Evolutionary conservation across 2,113 vertebrate genomes (phyloP).

Genomic region (Alouatta palliata): DNA sequence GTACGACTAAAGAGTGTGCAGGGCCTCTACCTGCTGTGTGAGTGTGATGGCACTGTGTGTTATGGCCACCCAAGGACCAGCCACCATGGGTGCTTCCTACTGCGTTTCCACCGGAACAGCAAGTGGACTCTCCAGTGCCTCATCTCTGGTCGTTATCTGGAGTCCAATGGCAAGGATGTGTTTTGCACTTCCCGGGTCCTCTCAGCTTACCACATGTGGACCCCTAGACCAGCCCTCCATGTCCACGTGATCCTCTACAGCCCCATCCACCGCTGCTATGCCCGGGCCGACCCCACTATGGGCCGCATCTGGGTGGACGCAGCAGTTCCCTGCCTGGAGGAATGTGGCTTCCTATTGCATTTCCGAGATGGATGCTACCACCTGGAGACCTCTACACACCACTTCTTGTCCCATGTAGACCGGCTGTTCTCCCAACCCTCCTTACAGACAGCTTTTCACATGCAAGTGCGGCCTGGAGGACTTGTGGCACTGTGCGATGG

Average conservation of each 20-base stretch:
- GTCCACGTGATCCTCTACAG: conserved; percentile 75
- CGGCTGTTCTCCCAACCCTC: conserved; percentile 66
- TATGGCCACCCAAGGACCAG: conserved; percentile 81
- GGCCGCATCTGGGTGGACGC: conserved; percentile 76
- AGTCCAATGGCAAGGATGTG: conserved; percentile 76
- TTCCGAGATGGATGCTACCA: conserved; percentile 74
- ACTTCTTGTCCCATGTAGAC: conserved; percentile 75
- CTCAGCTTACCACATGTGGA: conserved; percentile 78
- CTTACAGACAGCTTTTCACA: conserved; percentile 74
- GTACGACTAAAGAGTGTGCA: conserved; percentile 71
- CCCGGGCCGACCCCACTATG: conserved; percentile 63
- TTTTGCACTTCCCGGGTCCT: conserved; percentile 74
- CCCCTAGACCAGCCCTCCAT: conserved; percentile 76
- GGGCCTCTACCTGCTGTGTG: conserved; percentile 69
- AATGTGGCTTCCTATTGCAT: conserved; percentile 79
- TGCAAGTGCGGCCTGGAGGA: conserved; percentile 75
- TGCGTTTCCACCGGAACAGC: conserved; percentile 74
- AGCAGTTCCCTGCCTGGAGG: conserved; percentile 60
- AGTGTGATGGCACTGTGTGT: conserved; percentile 62
- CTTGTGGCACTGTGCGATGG: conserved; percentile 65
- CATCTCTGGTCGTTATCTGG: conserved; percentile 72
- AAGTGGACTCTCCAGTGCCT: conserved; percentile 79
- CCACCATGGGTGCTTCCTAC: conserved; percentile 70
- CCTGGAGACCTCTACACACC: conserved; percentile 76
- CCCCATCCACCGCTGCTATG: conserved; percentile 65